Base-by-base conservation (phyloP, 1,140 invertebrate species). In the Pogonomyrmex californicus region DNA sequence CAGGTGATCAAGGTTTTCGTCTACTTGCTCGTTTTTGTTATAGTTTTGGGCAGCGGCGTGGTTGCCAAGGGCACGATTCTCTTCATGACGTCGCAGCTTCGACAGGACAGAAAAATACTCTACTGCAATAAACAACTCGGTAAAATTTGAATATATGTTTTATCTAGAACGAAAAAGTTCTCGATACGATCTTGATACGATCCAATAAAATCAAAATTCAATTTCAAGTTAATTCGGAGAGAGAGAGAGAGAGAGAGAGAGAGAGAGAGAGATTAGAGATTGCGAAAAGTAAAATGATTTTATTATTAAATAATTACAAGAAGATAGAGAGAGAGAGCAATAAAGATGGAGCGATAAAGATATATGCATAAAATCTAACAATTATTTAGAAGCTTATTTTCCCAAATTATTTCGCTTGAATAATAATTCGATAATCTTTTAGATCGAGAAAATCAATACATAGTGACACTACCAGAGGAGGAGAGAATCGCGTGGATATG, bases 401-500 rank as follows among this genome's bases (percentile, higher is more conserved):
- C 0, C 12, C 1, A 6, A 33, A 41, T 73, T 73, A 7, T 41
- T 30, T 23, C 23, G n/a, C 17, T 41, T 4, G 14, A 23, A 23
- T 23, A 23, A n/a, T n/a, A 23, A 79, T 33, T 0, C n/a, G n/a
- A n/a, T n/a, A n/a, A n/a, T 60, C 0, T 75, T 92, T n/a, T 95
- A 98, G 98, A 97, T 93, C 97, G 98, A 90, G 98, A 98, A 93
- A 98, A 98, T 92, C 97, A 97, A 93, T 98, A 98, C 92, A 96
- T 97, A 89, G 97, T 97, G 0, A 96, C 96, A 49, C 94, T 98
- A 86, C 97, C 98, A 3, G 97, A 98, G 86, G 97, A 97, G 86
- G 98, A 99, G 94, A 96, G 98, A 62, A 97, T 99, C 71, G 98
- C 97, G 10, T 99, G 98, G 98, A 98, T 98, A 93, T 99, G 98